Base-by-base conservation (phyloP, 1,140 invertebrate species). In the silkworm (Bombyx mori) region DNA sequence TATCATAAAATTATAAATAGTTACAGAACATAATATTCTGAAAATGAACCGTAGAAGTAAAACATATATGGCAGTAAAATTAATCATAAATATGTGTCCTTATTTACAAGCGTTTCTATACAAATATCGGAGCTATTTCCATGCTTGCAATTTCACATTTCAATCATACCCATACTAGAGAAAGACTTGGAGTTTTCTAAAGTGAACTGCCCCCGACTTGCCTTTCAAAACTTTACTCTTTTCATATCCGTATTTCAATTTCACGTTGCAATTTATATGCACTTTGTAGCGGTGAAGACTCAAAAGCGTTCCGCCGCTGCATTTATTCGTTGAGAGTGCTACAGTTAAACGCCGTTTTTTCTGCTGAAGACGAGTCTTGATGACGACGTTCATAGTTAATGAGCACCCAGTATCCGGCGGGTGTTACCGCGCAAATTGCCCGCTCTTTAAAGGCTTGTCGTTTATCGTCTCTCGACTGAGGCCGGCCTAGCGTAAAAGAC, bases 331-430 rank as follows among this genome's bases (percentile, higher is more conserved):
- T 64, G 67, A 76, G 75, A 80, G 77, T 78, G 75, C 79, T 70
- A 75, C 80, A 82, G 70, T 73, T 80, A 76, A 82, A 73, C 66
- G 69, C 62, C 69, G 75, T 86, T 84, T 82, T 86, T 86, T 80
- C 73, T 72, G 57, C 72, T 75, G 71, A 81, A 81, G 79, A 81
- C 75, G 74, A 75, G 65, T 73, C 78, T 83, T 86, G 80, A 86
- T 86, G 83, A 83, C 77, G 67, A 63, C 75, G 79, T 86, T 84
- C 81, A 86, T 86, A 84, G 73, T 86, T 86, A 84, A 86, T 86
- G 83, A 85, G 80, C 73, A 77, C 70, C 75, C 68, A 77, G 80
- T 82, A 83, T 82, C 80, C 83, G 78, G 65, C 60, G 69, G 73
- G 74, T 76, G 79, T 73, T 75, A 71, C 73, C 60, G 58, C 62